Evolutionary conservation across 2,888 invertebrate genomes (phyloP).

Genomic region (Drosophila stalkeri): DNA sequence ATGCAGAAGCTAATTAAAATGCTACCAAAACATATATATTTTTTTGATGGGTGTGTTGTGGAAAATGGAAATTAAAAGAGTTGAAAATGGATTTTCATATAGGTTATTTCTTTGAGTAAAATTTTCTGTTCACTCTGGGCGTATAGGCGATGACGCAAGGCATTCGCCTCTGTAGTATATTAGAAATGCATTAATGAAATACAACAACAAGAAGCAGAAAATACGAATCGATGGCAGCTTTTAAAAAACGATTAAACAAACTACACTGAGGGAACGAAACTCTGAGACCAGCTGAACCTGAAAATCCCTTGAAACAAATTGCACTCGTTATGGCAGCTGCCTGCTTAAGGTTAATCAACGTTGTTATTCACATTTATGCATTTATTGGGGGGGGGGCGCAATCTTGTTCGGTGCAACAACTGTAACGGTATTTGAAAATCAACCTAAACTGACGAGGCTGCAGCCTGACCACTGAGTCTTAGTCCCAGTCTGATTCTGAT

Average conservation of each 20-base stretch:
- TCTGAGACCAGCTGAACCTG: background rate
- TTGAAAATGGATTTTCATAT: slow-evolving; percentile 33
- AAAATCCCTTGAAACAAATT: slow-evolving; percentile 4
- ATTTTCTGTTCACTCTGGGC: slow-evolving; percentile 56
- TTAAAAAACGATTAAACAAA: slow-evolving; percentile 71
- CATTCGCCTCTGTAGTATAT: slow-evolving; percentile 58
- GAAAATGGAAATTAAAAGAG: slow-evolving; percentile 32
- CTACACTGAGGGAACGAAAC: background rate
- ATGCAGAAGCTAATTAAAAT: slow-evolving; percentile 71
- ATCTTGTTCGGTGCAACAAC: slow-evolving; percentile 48
- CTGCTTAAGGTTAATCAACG: slow-evolving; percentile 62
- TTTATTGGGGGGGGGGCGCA: slow-evolving; percentile 57
- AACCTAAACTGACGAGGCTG: background rate
- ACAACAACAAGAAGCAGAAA: background rate
- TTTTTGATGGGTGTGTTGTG: slow-evolving; percentile 25
- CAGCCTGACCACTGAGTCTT: background rate
- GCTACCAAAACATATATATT: slow-evolving; percentile 68
- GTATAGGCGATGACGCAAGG: slow-evolving; percentile 82
- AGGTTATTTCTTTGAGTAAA: background rate
- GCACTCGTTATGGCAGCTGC: slow-evolving; percentile 50
- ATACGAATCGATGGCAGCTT: slow-evolving; percentile 52
- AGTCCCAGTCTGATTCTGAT: background rate
- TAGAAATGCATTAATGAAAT: slow-evolving; percentile 74
- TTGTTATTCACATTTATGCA: slow-evolving; percentile 45
- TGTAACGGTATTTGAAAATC: slow-evolving; percentile 58